phyloP scores from a whole-genome alignment of 2,888 invertebrate species.

The Unio delphinus region DNA sequence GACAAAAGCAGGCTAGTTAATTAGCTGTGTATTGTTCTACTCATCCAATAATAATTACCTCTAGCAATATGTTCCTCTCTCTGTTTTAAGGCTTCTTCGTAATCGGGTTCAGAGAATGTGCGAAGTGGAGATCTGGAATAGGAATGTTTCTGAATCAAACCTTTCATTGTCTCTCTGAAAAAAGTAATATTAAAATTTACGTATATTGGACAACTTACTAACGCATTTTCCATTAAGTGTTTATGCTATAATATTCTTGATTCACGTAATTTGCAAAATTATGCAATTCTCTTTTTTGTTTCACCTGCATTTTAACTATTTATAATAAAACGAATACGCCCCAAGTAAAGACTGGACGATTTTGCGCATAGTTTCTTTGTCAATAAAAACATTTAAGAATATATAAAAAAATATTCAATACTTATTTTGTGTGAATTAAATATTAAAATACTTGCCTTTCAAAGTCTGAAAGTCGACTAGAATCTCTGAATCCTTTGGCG shows the following conservation, averaged over 20 bases:
- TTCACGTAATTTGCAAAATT: no score
- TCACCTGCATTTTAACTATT: no score
- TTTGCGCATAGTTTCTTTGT: no score
- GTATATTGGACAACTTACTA: not conserved
- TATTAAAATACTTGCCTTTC: constrained; percentile 58
- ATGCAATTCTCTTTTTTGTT: no score
- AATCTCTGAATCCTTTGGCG: constrained; percentile 98
- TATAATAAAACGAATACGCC: no score
- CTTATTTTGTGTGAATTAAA: no score
- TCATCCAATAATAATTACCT: not conserved
- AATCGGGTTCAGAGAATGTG: constrained; percentile 32
- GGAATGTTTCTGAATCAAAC: constrained; percentile 30
- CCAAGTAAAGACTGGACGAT: no score
- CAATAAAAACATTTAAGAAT: not conserved
- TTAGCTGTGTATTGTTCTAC: no score
- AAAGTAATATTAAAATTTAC: constrained; percentile 4
- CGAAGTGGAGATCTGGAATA: constrained; percentile 32
- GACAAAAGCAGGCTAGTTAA: no score
- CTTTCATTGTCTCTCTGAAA: constrained; percentile 43
- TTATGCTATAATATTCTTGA: no score
- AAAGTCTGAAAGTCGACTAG: constrained; percentile 82
- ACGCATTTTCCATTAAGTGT: no score
- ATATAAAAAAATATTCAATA: constrained; percentile 3
- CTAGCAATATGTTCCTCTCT: not conserved
- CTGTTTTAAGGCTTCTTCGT: constrained; percentile 26